Conservation (phyloP, 37 sponge, comb jelly and placozoan genomes). For the Beroe forskalii region DNA sequence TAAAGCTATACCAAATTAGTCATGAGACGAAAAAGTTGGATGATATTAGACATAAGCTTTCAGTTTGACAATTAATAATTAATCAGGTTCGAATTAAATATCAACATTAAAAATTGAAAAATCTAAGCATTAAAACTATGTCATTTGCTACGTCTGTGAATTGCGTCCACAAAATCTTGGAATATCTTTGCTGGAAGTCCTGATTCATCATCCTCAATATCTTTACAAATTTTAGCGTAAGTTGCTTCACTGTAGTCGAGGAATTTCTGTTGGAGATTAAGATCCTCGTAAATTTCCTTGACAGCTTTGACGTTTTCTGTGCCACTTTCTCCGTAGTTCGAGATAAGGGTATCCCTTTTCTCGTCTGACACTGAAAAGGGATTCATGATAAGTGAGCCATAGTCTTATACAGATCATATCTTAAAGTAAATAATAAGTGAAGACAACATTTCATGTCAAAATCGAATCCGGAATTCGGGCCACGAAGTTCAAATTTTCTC, state of each 20-base stretch:
- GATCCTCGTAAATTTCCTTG: conserved; percentile 77
- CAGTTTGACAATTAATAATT: no score
- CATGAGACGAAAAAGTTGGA: no score
- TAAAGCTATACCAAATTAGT: no score
- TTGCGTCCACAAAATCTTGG: conserved; percentile 78
- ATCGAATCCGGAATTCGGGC: no score
- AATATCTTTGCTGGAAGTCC: conserved; percentile 74
- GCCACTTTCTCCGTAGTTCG: conserved; percentile 81
- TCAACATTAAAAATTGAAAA: neutral
- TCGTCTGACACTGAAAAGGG: conserved; percentile 31
- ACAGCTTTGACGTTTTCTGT: conserved; percentile 73
- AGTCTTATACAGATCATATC: no score
- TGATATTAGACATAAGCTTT: no score
- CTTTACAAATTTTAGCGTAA: conserved; percentile 70
- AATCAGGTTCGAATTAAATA: no score
- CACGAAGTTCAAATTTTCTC: neutral
- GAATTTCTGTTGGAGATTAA: conserved; percentile 73
- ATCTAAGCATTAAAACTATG: neutral
- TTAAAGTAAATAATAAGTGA: no score
- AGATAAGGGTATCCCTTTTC: conserved; percentile 20
- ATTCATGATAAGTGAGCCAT: neutral
- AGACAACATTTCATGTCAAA: no score
- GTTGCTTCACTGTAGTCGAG: conserved; percentile 80
- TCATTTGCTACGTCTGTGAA: conserved; percentile 76
- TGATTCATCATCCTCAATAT: conserved; percentile 66